These are phyloP conservation scores for Agonopterix heracliana DNA, from an alignment of 2,888 invertebrate genomes.

Conservation along the genomic window DNA sequence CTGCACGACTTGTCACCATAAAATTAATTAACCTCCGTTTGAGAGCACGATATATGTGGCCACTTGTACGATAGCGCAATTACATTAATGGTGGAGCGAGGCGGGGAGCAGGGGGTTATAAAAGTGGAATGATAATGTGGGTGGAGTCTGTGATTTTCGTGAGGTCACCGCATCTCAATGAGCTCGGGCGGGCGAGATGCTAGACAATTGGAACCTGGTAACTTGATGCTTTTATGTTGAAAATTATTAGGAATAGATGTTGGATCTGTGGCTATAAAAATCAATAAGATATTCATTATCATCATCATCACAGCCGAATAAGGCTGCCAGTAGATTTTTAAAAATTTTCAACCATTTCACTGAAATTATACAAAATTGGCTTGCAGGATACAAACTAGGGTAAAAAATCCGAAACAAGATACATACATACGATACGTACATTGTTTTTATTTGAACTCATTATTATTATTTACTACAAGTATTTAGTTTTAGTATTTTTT, in stretches of 20 bases:
- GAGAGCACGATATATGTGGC: constrained; percentile 11
- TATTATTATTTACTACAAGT: too few relatives aligned
- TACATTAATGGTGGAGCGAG: constrained; percentile 42
- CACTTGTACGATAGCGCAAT: constrained; percentile 33
- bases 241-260: background rate
- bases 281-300: too few relatives aligned
- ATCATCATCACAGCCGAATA: too few relatives aligned
- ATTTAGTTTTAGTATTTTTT: too few relatives aligned
- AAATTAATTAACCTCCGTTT: constrained; percentile 39
- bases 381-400: too few relatives aligned
- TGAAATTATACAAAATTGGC: too few relatives aligned
- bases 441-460: too few relatives aligned
- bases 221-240: background rate
- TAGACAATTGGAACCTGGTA: constrained; percentile 9
- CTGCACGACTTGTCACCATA: constrained; percentile 37
- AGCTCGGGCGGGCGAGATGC: constrained; percentile 14
- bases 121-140: constrained; percentile 49
- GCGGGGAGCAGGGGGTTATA: constrained; percentile 24
- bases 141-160: constrained; percentile 43
- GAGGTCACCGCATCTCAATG: constrained; percentile 67
- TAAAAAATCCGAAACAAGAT: too few relatives aligned
- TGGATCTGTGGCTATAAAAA: too few relatives aligned
- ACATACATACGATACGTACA: too few relatives aligned
- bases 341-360: too few relatives aligned
- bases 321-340: too few relatives aligned